These are phyloP conservation scores for Gopherus flavomarginatus DNA, from an alignment of 2,113 vertebrate species.

Conservation along the genomic window DNA sequence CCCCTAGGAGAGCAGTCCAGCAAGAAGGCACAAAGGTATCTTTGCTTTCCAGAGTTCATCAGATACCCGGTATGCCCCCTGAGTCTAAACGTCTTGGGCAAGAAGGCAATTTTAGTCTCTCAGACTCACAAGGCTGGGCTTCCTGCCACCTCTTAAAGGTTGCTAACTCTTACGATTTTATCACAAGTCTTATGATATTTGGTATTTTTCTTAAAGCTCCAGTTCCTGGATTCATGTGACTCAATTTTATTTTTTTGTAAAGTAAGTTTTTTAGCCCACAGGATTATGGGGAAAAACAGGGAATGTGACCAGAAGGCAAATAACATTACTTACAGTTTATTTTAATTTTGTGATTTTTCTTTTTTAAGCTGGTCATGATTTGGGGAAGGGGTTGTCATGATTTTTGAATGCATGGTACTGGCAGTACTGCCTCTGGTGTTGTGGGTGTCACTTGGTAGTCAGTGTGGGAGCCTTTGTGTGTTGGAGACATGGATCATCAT, in stretches of 20 bases:
- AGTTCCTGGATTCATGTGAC: conserved; percentile 13
- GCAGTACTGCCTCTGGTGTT: background rate
- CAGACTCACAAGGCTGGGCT: background rate
- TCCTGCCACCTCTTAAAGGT: background rate
- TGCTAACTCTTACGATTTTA: conserved; percentile 9
- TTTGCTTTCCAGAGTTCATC: fast-evolving
- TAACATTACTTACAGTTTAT: background rate
- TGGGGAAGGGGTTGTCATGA: background rate
- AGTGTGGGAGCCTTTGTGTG: background rate
- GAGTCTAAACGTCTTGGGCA: background rate
- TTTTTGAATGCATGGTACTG: background rate
- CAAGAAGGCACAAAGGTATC: background rate
- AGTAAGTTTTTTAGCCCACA: background rate
- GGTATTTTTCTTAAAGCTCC: background rate
- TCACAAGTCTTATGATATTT: background rate
- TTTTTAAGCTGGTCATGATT: background rate
- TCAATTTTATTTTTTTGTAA: background rate
- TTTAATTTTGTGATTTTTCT: background rate
- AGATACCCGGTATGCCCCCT: background rate
- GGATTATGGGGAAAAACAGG: conserved; percentile 2
- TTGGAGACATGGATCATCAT: background rate
- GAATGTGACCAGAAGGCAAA: background rate
- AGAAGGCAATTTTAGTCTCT: background rate
- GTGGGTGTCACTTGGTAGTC: background rate
- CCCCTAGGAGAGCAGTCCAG: background rate